Evolutionary conservation across 2,888 invertebrate genomes (phyloP).

Genomic region (Callyntrura guangdongensis): DNA sequence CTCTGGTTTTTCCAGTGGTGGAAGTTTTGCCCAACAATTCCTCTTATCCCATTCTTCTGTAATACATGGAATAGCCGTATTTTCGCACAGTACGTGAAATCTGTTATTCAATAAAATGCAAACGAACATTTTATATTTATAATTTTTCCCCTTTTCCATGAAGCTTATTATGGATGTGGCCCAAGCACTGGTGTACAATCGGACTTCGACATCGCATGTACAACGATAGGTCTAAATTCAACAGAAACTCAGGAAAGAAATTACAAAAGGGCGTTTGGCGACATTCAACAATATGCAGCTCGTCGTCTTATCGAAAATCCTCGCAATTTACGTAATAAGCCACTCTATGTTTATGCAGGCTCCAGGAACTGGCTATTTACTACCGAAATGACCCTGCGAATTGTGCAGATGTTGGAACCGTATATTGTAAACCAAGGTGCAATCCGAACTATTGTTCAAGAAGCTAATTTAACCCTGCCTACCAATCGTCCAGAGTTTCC

Average conservation of each 20-base stretch:
- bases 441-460: conserved; percentile 62
- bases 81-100: conserved; percentile 80
- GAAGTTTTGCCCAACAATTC: conserved; percentile 82
- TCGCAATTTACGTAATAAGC: conserved; percentile 66
- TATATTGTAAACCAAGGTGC: conserved; percentile 61
- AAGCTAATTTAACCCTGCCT: conserved; percentile 74
- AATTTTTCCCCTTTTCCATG: background rate
- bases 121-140: background rate
- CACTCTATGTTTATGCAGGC: conserved; percentile 76
- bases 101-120: background rate
- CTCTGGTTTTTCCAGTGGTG: conserved; percentile 83
- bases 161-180: conserved; percentile 83
- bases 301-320: conserved; percentile 72
- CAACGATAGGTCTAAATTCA: conserved; percentile 43
- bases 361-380: conserved; percentile 79
- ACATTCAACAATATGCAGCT: conserved; percentile 61
- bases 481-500: conserved; percentile 64
- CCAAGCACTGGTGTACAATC: conserved; percentile 66
- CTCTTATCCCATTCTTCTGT: conserved; percentile 80
- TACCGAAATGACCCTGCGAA: conserved; percentile 24
- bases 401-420: conserved; percentile 68
- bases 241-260: background rate
- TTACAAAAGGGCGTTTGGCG: conserved; percentile 26
- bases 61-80: conserved; percentile 82
- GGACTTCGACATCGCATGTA: conserved; percentile 81